These are phyloP conservation scores for Dusona sp. DNA, from an alignment of 2,888 invertebrate species.

Conservation along the genomic window DNA sequence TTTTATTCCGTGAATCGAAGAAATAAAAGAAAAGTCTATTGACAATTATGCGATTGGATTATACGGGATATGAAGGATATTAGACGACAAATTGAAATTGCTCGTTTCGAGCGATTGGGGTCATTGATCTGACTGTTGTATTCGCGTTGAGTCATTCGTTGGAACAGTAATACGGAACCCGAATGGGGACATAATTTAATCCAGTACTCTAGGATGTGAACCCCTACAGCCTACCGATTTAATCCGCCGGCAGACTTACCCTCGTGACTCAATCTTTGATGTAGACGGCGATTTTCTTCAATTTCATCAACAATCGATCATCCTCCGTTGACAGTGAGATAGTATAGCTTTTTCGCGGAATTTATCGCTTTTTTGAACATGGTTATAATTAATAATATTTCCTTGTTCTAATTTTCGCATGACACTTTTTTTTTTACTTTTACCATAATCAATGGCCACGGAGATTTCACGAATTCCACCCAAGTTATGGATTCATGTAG, in stretches of 20 bases:
- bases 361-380: background rate
- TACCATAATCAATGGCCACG: background rate
- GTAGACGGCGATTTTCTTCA: slow-evolving; percentile 1
- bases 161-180: background rate
- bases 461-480: background rate
- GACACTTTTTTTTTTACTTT: background rate
- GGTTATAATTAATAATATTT: background rate
- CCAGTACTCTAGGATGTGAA: slow-evolving; percentile 18
- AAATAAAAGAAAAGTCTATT: slow-evolving; percentile 5
- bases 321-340: background rate
- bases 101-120: slow-evolving; percentile 16
- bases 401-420: background rate
- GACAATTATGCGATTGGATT: slow-evolving; percentile 18
- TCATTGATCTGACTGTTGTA: slow-evolving; percentile 26
- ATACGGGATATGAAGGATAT: slow-evolving; percentile 23
- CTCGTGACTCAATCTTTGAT: slow-evolving; percentile 39
- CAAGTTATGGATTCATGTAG: too few species aligned
- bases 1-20: background rate
- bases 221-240: slow-evolving; percentile 31
- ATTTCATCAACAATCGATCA: slow-evolving; percentile 34
- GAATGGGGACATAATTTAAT: slow-evolving; percentile 46
- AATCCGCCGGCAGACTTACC: slow-evolving; percentile 29
- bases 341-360: background rate
- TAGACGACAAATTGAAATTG: slow-evolving; percentile 37
- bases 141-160: slow-evolving; percentile 35